A percentile compares a stretch with the other conserved stretches of the same genome.
Conservation (phyloP, 1,140 invertebrate species). For the Microplitis demolitor region DNA sequence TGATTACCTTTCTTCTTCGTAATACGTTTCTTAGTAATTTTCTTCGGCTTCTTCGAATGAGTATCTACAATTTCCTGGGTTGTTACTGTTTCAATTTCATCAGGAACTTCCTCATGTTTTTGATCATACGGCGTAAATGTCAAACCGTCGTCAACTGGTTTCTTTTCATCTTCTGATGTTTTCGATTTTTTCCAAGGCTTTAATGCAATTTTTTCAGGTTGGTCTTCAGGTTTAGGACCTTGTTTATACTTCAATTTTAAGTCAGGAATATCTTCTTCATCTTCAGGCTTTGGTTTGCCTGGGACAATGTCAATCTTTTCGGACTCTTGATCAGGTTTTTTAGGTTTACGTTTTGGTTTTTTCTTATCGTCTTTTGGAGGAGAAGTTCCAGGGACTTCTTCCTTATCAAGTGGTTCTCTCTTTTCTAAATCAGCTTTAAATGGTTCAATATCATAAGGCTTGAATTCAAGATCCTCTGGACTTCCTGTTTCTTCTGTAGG, state of each 20-base stretch:
- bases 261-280: constrained; percentile 26
- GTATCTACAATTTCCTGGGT: constrained; percentile 31
- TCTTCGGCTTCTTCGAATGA: constrained; percentile 26
- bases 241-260: constrained; percentile 63
- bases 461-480: constrained; percentile 40
- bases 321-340: constrained; percentile 25
- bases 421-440: constrained; percentile 50
- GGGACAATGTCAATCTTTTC: constrained; percentile 46
- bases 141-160: constrained; percentile 48
- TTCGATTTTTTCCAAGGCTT: constrained; percentile 59
- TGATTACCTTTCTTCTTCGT: constrained; percentile 43
- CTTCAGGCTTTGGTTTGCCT: constrained; percentile 48
- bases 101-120: constrained; percentile 28
- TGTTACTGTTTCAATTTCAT: constrained; percentile 39
- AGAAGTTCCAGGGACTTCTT: constrained; percentile 45
- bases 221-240: constrained; percentile 61
- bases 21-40: constrained; percentile 42
- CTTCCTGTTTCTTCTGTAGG: constrained; percentile 39
- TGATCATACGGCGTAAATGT: constrained; percentile 9
- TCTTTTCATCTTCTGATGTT: constrained; percentile 38
- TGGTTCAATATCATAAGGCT: constrained; percentile 53
- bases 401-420: constrained; percentile 42
- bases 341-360: constrained; percentile 36
- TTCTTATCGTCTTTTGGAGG: constrained; percentile 43
- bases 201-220: constrained; percentile 59